phyloP scores from a whole-genome alignment of 2,797 vertebrate genomes.

The Sebastolobus alascanus region DNA sequence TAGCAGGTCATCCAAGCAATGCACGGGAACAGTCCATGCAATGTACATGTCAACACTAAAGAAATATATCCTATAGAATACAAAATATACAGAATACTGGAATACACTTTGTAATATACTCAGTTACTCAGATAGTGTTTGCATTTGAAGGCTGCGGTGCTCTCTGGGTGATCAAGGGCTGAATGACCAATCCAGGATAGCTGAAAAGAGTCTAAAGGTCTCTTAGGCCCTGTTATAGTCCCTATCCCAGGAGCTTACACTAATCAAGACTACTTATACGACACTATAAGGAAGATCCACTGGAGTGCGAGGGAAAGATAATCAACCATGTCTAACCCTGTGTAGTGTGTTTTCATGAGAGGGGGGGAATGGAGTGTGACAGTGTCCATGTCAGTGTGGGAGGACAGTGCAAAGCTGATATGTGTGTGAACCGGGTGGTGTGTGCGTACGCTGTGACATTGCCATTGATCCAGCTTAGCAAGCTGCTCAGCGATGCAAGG shows the following conservation, averaged over 20 bases:
- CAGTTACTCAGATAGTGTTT: constrained; percentile 7
- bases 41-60: no score
- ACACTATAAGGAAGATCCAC: constrained; percentile 28
- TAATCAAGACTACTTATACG: constrained; percentile 54
- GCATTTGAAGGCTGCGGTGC: constrained; percentile 8
- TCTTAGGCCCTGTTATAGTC: constrained; percentile 28
- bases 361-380: constrained; percentile 55
- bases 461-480: constrained; percentile 83
- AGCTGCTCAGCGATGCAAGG: constrained; percentile 76
- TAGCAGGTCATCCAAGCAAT: no score
- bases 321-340: constrained; percentile 44
- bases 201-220: constrained; percentile 37
- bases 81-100: no score
- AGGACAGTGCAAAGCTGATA: constrained; percentile 67
- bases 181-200: constrained; percentile 14
- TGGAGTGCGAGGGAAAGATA: constrained; percentile 37
- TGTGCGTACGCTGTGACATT: constrained; percentile 72
- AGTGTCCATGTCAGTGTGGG: constrained; percentile 58
- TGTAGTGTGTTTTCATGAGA: constrained; percentile 55
- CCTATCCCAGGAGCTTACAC: constrained; percentile 28
- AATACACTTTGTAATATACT: no score
- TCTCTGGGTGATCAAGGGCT: background rate
- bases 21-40: no score
- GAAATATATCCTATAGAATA: no score
- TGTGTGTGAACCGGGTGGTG: constrained; percentile 65